Evolutionary conservation across 1,140 invertebrate genomes (phyloP).

Genomic region (Drosophila prosaltans): DNA sequence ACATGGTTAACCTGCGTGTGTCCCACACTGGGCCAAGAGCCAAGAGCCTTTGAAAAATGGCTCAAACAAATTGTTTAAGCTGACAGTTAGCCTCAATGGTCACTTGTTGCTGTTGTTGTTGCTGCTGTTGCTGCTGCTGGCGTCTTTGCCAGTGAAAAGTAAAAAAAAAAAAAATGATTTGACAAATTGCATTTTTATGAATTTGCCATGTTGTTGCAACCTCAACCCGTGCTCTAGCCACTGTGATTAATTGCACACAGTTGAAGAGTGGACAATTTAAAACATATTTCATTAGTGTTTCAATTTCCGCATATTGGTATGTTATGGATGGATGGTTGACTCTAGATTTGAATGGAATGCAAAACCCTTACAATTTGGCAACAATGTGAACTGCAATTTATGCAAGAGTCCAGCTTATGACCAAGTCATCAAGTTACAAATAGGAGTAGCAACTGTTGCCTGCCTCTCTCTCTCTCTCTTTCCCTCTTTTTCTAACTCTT

Average conservation of each 20-base stretch:
- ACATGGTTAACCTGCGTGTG: constrained; percentile 45
- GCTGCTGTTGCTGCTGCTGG: constrained; percentile 34
- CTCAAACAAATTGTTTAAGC: constrained; percentile 80
- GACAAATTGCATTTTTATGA: constrained; percentile 80
- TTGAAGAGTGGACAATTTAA: constrained; percentile 72
- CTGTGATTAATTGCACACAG: constrained; percentile 67
- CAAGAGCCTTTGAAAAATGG: constrained; percentile 55
- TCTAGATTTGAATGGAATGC: constrained; percentile 16
- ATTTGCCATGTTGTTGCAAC: constrained; percentile 37
- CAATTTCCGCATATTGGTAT: constrained; percentile 59
- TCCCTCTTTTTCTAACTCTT: background rate
- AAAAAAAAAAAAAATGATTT: constrained; percentile 59
- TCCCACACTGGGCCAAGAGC: constrained; percentile 42
- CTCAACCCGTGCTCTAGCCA: constrained; percentile 10
- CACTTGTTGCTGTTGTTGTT: constrained; percentile 26
- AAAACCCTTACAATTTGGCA: constrained; percentile 42
- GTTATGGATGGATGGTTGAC: background rate
- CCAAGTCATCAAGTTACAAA: constrained; percentile 42
- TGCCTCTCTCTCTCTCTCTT: constrained; percentile 19
- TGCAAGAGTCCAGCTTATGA: constrained; percentile 5
- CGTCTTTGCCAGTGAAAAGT: constrained; percentile 29
- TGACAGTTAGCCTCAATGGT: constrained; percentile 64
- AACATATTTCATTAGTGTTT: constrained; percentile 51
- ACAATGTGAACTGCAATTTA: constrained; percentile 65
- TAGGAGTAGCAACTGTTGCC: constrained; percentile 61